Evolutionary conservation across 1,140 invertebrate species (phyloP), one percentile per base, ranked within the genome.

Genomic region (Andrena cerasifolii): DNA sequence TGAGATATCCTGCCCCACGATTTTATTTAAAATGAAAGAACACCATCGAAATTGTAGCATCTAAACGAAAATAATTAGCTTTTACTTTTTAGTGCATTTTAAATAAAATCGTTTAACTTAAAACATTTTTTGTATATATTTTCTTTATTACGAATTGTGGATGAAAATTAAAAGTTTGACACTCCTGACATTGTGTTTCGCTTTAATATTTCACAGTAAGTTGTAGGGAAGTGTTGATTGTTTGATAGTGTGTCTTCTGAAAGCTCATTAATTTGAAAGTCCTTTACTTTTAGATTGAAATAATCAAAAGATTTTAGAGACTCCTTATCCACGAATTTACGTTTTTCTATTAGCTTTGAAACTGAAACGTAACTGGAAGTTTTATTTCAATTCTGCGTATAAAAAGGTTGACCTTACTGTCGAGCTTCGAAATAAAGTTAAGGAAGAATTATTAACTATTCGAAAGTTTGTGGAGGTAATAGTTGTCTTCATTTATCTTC

Each of bases 401-500:
- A 8, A 73, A 33, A 53, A 51, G 12, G 8, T 16, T 49, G 70
- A 51, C 70, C 70, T 51, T 63, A 54, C 65, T 74, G 26, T 65
- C 33, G 10, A 31, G 26, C 18, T 54, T 28, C 5, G 12, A 65
- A 54, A 31, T 24, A 65, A 74, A 43, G 66, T 66, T 51, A 28
- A 43, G 18, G 28, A 40, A 54, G 71, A 74, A 63, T 36, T 28
- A 53, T 63, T 21, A 33, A 61, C 54, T 28, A 33, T 33, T 54
- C 62, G n/a, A 21, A 45, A 43, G 12, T 56, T 54, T 31, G 26
- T n/a, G n/a, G 58, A 73, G 21, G n/a, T 36, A 61, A 61, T 63
- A 51, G 58, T 73, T 63, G 21, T 62, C 70, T 63, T 73, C 62
- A 74, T 74, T 74, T 54, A 74, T 74, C 72, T 53, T 74, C 49